A percentile compares a stretch with the other conserved stretches of the same genome.
phyloP scores from a whole-genome alignment of 2,797 vertebrate genomes.

The Scomberomorus guttatus region DNA sequence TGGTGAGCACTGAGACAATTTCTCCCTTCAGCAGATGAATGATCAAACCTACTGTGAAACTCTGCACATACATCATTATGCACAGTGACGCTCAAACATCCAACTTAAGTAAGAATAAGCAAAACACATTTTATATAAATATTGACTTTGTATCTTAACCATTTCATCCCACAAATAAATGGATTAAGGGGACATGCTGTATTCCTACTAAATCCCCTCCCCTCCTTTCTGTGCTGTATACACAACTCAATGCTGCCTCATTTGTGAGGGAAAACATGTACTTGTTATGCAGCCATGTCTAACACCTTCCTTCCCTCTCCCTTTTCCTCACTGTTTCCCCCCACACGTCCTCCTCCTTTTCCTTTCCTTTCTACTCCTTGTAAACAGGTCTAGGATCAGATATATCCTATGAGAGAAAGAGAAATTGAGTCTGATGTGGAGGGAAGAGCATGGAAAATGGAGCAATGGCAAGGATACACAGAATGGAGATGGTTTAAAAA shows the following conservation, averaged over 20 bases:
- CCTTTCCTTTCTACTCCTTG: slow-evolving; percentile 1
- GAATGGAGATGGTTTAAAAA: not conserved
- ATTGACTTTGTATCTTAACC: not conserved
- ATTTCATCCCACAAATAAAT: not conserved
- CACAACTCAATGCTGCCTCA: slow-evolving; percentile 5
- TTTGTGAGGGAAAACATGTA: too few relatives aligned
- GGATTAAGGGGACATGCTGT: not conserved
- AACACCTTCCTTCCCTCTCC: not conserved
- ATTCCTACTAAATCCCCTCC: not conserved
- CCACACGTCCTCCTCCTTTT: not conserved
- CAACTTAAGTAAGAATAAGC: not conserved
- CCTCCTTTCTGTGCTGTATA: not conserved
- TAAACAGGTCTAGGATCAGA: not conserved
- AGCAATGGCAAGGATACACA: not conserved
- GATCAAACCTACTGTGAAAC: too few relatives aligned
- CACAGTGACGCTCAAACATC: too few relatives aligned
- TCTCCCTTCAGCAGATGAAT: too few relatives aligned
- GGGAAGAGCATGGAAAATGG: not conserved
- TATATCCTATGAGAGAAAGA: not conserved
- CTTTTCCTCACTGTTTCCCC: not conserved
- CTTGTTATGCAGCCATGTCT: slow-evolving; percentile 20
- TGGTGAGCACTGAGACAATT: too few relatives aligned
- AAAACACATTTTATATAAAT: not conserved
- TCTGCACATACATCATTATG: too few relatives aligned
- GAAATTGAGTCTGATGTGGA: not conserved